Conservation (phyloP, 1,140 invertebrate species). For the Cecropterus lyciades region DNA sequence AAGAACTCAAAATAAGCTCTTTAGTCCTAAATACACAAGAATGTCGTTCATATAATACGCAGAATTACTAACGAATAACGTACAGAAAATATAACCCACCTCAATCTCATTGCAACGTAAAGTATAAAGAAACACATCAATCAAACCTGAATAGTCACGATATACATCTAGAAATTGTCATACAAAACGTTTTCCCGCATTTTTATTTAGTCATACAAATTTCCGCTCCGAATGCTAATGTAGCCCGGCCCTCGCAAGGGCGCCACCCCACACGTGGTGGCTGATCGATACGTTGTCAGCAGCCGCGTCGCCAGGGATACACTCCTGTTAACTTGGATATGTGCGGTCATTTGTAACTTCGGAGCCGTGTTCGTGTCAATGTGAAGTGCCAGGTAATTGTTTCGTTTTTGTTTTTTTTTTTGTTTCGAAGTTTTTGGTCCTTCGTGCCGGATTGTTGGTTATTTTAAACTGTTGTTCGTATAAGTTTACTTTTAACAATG, state of each 20-base stretch:
- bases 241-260: constrained; percentile 9
- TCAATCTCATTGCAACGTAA: too few relatives aligned
- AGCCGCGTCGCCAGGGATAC: constrained; percentile 28
- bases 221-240: constrained; percentile 23
- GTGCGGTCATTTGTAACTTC: constrained; percentile 18
- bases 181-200: neutral
- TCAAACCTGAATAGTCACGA: neutral
- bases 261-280: constrained; percentile 22
- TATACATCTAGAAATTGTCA: neutral
- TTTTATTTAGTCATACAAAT: constrained; percentile 19
- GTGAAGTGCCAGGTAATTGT: constrained; percentile 10
- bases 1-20: too few relatives aligned
- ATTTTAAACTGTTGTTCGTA: too few relatives aligned
- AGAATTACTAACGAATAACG: too few relatives aligned
- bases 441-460: too few relatives aligned
- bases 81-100: too few relatives aligned
- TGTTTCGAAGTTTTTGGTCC: too few relatives aligned
- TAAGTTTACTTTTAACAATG: too few relatives aligned
- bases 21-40: too few relatives aligned
- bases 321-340: neutral
- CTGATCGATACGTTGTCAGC: constrained; percentile 31
- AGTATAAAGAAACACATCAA: neutral
- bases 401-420: too few relatives aligned
- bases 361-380: constrained; percentile 15
- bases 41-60: too few relatives aligned